These are phyloP conservation scores for Fistularia tabacaria DNA, from an alignment of 2,797 vertebrate genomes.

Conservation along the genomic window DNA sequence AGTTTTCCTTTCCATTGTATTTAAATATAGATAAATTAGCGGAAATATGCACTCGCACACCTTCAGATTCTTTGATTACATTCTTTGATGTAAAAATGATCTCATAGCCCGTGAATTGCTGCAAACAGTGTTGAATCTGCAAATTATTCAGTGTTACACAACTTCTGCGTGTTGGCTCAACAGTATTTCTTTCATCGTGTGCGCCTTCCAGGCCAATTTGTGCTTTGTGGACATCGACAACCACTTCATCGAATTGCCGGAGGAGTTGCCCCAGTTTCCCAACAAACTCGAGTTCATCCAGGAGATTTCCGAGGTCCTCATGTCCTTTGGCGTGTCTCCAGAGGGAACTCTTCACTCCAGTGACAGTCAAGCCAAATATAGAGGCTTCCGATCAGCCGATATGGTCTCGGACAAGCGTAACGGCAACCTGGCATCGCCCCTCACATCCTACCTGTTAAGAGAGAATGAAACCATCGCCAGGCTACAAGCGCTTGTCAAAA, in stretches of 20 bases:
- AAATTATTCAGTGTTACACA: too few species aligned
- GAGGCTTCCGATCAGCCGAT: constrained; percentile 80
- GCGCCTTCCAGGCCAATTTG: constrained; percentile 84
- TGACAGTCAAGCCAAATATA: constrained; percentile 83
- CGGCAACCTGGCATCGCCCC: constrained; percentile 89
- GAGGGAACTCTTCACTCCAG: constrained; percentile 87
- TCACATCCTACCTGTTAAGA: constrained; percentile 90
- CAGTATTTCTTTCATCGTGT: neutral
- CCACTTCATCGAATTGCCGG: constrained; percentile 95
- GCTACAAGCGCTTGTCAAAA: constrained; percentile 94
- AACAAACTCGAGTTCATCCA: constrained; percentile 99
- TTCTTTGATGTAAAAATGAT: neutral
- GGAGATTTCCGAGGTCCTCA: constrained; percentile 94
- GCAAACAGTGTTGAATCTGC: too few species aligned
- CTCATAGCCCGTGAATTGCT: neutral
- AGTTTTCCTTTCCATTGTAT: neutral
- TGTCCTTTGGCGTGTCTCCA: constrained; percentile 88
- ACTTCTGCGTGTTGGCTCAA: too few species aligned
- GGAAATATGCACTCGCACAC: neutral
- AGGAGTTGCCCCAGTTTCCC: constrained; percentile 97
- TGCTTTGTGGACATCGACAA: constrained; percentile 99
- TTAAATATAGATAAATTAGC: neutral
- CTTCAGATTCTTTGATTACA: too few species aligned
- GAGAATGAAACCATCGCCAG: constrained; percentile 96
- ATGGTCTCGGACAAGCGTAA: constrained; percentile 92